Base-by-base conservation (phyloP, 1,140 invertebrate genomes). In the Diprion similis region DNA sequence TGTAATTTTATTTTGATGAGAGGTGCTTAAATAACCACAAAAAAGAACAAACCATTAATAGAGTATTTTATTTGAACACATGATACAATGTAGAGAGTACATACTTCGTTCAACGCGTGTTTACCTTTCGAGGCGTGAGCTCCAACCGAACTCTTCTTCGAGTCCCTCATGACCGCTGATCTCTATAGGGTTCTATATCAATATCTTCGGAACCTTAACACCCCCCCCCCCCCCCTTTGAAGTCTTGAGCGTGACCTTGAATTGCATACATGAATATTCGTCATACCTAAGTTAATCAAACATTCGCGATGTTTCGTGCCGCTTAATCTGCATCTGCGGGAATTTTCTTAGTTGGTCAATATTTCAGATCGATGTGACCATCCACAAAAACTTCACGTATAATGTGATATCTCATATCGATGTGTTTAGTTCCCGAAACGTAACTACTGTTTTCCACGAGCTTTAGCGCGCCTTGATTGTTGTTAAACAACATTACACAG, bases 401-500 rank as follows among this genome's bases (percentile, higher is more conserved):
- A 69, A 78, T 78, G 65, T 82, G 76, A 11, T 75, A 66, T 13
- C 75, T 77, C 10, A 79, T 74, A 17, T 80, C 77, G 13, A 81
- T 77, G 73, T 80, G 78, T 73, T 80, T 81, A 1, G 77, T 79
- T 15, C 77, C 70, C 11, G 75, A 10, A n/a, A 71, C 69, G 64
- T 72, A 77, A 7, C 11, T 66, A 46, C 75, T 70, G 70, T 78
- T 80, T 17, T 74, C 66, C 6, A 75, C 74, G 9, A 82, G 51
- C 48, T 73, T 48, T 24, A 80, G 75, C 11, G 81, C 78, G 10
- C 79, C 74, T 71, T 73, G 73, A 64, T 81, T 82, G 64, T 82
- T 79, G 69, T 76, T 76, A 71, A 51, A 73, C 19, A 79, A 68
- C 11, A 65, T 72, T 3, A 73, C 47, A 9, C 24, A 51, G 11